Evolutionary conservation across 1,140 invertebrate genomes (phyloP), one percentile per base, ranked within the genome.

Genomic region (Bactericera cockerelli): DNA sequence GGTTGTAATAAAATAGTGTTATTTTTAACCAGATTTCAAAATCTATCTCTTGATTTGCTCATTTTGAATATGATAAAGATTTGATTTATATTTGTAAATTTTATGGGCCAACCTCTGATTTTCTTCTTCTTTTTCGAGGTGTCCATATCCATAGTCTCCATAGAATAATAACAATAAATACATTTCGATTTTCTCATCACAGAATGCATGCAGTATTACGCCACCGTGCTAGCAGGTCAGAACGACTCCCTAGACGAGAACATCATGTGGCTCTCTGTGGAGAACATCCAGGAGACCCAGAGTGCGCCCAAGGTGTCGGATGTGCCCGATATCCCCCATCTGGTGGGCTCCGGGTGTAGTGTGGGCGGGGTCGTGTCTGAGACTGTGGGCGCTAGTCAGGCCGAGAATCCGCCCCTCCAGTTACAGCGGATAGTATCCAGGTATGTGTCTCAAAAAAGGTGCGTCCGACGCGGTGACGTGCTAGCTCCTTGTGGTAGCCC

Each of bases 191-290:
- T 31, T 13, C 42, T 16, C 4, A 4, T n/a, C 3, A 4, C 42
- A 49, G 42, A 96, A 69, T 93, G 93, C 71, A 97, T 99, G 93
- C 93, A 97, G 79, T 98, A 98, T 74, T 98, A 98, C 76, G 93
- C 93, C 1, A 97, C 93, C 26, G 93, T 97, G 25, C 89, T 85
- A 70, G 77, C 78, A 33, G 87, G 86, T 13, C 83, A 87, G 66
- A 78, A 81, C 36, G 85, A 89, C 72, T 81, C 81, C 13, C 71
- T 80, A 13, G 65, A 67, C 64, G 88, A 93, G 64, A 89, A 95
- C 69, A 95, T 98, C 62, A 89, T 93, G 76, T 99, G 95, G 94
- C 74, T 99, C 57, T 88, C 84, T 1, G 80, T 93, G 24, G 90
- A 96, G 64, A 89, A 93, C 66, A 92, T 93, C 56, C 86, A 90